Evolutionary conservation across 2,113 vertebrate genomes (phyloP), one percentile per base, ranked within the genome.

Genomic region (Potamarius usumacintae): DNA sequence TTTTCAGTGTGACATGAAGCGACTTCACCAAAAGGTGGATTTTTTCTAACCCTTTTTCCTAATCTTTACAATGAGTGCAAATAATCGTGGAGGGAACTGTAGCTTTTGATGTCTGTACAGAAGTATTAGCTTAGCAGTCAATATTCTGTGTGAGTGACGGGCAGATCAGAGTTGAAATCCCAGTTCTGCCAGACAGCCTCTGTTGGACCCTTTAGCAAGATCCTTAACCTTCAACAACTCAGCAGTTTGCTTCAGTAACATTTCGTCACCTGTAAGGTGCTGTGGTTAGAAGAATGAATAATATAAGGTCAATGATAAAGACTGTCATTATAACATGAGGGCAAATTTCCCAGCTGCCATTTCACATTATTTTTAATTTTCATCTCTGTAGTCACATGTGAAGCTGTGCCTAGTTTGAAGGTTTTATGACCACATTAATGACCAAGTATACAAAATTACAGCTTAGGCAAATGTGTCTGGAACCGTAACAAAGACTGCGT

Each of bases 361-460:
- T 60, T 58, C 34, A 42, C 55, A 25, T 18, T 74, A 12, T 9
- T 63, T 63, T 50, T 27, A 5, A 60, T 74, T 63, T 62, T 52
- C n/a, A 15, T 48, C 14, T 27, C 58, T 60, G 55, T 76, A n/a
- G 55, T 62, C 60, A 27, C 69, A 18, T 30, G 58, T 12, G 6
- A 85, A 85, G 22, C 17, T n/a, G 18, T 63, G 57, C 60, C 58
- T 52, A 63, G 57, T 77, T 77, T 77, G 27, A 55, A 50, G 17
- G 57, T 17, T 50, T 77, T 12, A 77, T 76, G 63, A 42, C 42
- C n/a, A 63, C 57, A 18, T 50, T 63, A 50, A 74, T 76, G 67
- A 57, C 83, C n/a, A 42, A 74, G 34, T 48, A 74, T 48, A 74
- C 71, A 83, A 83, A 71, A 84, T 27, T 74, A 53, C 84, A 50